Conservation (phyloP, 2,797 vertebrate species). For the Lacerta bilineata region DNA sequence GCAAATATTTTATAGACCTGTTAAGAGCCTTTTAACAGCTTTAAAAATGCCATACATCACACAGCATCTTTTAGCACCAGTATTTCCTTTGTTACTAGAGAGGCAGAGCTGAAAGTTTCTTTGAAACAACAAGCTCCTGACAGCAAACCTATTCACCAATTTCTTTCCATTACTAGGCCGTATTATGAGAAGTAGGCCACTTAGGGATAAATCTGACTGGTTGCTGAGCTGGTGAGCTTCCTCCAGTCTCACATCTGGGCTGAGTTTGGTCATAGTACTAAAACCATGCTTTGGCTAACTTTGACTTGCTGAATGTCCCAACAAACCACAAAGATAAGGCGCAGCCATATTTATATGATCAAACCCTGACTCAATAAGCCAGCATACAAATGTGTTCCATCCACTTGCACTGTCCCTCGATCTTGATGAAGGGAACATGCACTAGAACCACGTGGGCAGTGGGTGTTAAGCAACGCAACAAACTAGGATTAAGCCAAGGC, state of each 20-base stretch:
- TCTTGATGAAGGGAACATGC: no score
- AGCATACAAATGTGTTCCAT: neutral
- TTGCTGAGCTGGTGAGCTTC: neutral
- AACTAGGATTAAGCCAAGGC: neutral
- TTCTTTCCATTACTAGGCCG: conserved; percentile 1
- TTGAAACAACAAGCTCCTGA: conserved; percentile 29
- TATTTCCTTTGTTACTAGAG: conserved; percentile 66
- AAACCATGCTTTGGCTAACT: neutral
- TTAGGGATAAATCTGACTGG: neutral
- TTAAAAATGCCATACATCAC: conserved; percentile 72
- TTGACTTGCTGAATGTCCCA: neutral
- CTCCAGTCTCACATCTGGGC: neutral
- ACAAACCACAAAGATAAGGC: neutral
- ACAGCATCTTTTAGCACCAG: conserved; percentile 71
- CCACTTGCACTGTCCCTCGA: neutral
- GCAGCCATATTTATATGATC: neutral
- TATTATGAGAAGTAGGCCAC: neutral
- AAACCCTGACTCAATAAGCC: neutral
- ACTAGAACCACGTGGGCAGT: no score
- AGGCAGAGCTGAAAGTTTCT: conserved; percentile 54
- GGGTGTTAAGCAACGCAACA: neutral
- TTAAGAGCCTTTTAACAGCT: conserved; percentile 79
- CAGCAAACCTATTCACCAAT: conserved; percentile 24
- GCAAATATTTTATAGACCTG: conserved; percentile 77
- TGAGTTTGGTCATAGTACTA: neutral